Evolutionary conservation across 2,797 vertebrate species (phyloP).

Genomic region (Catamblyrhynchus diadema): DNA sequence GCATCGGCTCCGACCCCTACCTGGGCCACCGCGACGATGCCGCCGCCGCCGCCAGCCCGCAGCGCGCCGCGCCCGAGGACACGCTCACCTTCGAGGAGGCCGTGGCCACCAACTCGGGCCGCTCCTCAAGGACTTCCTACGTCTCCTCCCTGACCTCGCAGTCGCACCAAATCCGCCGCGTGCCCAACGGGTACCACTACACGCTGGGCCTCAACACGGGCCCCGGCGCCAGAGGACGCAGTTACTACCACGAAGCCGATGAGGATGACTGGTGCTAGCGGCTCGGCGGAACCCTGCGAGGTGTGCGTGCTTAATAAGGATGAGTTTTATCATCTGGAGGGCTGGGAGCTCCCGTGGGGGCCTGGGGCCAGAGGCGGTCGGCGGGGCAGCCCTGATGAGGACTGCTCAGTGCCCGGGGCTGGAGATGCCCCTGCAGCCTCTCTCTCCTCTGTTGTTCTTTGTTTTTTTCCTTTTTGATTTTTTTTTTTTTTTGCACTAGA

Average conservation of each 20-base stretch:
- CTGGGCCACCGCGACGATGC: conserved; percentile 77
- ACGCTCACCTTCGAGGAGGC: conserved; percentile 88
- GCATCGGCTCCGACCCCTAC: conserved; percentile 89
- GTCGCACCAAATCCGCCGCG: conserved; percentile 83
- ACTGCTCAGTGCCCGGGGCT: not conserved
- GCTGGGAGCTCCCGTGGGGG: conserved; percentile 46
- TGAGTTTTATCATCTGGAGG: conserved; percentile 94
- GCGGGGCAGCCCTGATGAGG: not conserved
- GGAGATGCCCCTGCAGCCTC: conserved; percentile 18
- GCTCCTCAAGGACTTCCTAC: conserved; percentile 82
- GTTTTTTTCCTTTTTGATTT: not conserved
- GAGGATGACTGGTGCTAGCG: conserved; percentile 96
- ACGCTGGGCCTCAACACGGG: conserved; percentile 79
- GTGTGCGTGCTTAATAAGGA: conserved; percentile 70
- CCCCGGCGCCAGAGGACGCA: conserved; percentile 76
- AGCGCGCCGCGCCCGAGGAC: conserved; percentile 77
- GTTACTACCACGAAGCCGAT: conserved; percentile 86
- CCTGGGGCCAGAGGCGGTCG: not conserved
- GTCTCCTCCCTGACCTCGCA: conserved; percentile 83
- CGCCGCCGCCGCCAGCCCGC: conserved; percentile 60
- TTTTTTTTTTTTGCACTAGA: not conserved
- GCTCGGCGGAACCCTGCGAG: conserved; percentile 35
- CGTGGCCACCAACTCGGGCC: conserved; percentile 79
- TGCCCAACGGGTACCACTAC: conserved; percentile 91
- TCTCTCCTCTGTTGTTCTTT: not conserved